Conservation (phyloP, 2,888 invertebrate species). For the Linhomoeus sp. region DNA sequence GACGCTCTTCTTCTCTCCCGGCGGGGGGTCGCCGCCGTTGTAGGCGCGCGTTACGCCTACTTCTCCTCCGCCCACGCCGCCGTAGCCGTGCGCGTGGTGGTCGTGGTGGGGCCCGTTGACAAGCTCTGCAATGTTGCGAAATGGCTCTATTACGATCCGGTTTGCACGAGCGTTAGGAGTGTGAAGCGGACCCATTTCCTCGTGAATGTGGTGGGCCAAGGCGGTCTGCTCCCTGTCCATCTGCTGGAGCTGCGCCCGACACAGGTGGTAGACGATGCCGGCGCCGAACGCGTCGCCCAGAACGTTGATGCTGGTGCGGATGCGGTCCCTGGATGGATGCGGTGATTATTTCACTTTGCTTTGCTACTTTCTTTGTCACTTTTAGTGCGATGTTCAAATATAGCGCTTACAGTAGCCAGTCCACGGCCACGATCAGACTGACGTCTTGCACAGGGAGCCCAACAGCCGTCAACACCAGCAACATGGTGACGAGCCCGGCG, state of each 20-base stretch:
- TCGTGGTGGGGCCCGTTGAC: no score
- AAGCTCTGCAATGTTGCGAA: no score
- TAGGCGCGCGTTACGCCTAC: no score
- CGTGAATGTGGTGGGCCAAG: background rate
- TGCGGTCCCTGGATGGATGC: constrained; percentile 37
- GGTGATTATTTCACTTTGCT: no score
- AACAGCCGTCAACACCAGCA: constrained; percentile 34
- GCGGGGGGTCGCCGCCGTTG: no score
- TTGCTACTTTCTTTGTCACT: no score
- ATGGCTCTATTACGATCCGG: no score
- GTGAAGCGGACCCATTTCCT: no score
- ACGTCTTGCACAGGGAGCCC: constrained; percentile 34
- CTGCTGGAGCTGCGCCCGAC: constrained; percentile 30
- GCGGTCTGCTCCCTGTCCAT: constrained; percentile 17
- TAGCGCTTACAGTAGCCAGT: constrained; percentile 33
- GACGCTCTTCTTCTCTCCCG: no score
- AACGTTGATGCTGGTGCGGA: constrained; percentile 39
- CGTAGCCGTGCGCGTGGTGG: no score
- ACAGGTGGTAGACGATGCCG: constrained; percentile 38
- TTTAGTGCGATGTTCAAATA: background rate
- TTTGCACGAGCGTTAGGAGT: no score
- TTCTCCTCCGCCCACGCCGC: no score
- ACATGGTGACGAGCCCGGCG: constrained; percentile 28
- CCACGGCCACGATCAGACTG: constrained; percentile 34
- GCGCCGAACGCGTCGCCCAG: constrained; percentile 40